Conservation (phyloP, 2,888 invertebrate species). For the Geophilus truncorum region DNA sequence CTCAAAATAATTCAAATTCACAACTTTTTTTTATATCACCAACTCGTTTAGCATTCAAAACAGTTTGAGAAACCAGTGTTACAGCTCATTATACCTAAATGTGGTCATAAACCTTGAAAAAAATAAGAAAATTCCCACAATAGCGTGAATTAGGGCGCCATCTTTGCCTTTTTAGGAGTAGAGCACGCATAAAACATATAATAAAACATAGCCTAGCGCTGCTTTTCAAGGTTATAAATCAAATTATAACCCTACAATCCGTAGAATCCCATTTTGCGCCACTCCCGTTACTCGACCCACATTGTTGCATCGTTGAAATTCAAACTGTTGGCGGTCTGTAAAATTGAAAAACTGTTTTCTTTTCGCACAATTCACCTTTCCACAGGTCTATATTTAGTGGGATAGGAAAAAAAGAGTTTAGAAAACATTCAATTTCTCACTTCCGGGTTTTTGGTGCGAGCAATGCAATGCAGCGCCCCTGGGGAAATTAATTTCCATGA, state of each 20-base stretch:
- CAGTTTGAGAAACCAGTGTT: too few relatives aligned
- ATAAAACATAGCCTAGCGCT: not conserved
- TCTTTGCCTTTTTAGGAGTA: not conserved
- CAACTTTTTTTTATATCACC: too few relatives aligned
- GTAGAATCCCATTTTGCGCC: too few relatives aligned
- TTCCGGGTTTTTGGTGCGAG: constrained; percentile 14
- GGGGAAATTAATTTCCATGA: constrained; percentile 6
- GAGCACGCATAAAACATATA: too few relatives aligned
- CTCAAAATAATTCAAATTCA: not conserved
- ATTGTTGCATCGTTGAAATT: too few relatives aligned
- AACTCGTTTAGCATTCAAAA: too few relatives aligned
- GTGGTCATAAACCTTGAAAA: not conserved
- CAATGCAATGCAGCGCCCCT: not conserved
- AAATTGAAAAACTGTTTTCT: too few relatives aligned
- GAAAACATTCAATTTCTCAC: not conserved
- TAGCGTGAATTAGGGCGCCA: not conserved
- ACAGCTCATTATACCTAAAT: not conserved
- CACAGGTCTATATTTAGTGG: too few relatives aligned
- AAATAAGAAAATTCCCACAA: not conserved
- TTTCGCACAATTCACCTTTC: too few relatives aligned
- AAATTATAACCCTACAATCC: too few relatives aligned
- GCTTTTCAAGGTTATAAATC: not conserved
- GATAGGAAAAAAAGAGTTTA: not conserved
- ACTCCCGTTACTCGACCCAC: too few relatives aligned
- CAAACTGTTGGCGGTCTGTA: too few relatives aligned